Base-by-base conservation (phyloP, 1,140 invertebrate species). In the Chionoecetes opilio region DNA sequence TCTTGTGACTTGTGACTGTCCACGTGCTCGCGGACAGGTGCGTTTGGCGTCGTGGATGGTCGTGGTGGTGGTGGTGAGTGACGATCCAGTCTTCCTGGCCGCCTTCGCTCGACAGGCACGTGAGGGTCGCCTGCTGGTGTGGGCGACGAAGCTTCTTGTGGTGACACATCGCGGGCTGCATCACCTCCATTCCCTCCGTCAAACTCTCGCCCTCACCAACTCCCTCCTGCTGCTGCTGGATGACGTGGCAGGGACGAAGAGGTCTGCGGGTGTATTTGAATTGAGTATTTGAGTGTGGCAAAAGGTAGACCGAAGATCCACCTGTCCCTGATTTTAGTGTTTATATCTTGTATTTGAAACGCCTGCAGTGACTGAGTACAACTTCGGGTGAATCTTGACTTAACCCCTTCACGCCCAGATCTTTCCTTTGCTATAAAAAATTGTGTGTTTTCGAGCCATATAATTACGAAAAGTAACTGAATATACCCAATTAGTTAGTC, bases 61-160 rank as follows among this genome's bases (percentile, higher is more conserved):
- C 75, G 85, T 82, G 82, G 91, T 93, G 35, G 37, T 93, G 91
- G 91, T 93, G 82, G 37, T 93, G 82, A 93, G 75, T 31, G 91
- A 93, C 91, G 91, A 93, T 82, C 82, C 82, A 31, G 91, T 31
- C 75, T 93, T 93, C 37, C 91, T 93, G 75, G 91, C 91, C 14
- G 91, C 11, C 35, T 53, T 93, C 91, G 82, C 82, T 21, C 21
- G 41, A n/a, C 85, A 82, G 91, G 35, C 91, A 75, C 37, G 37
- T 6, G 32, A 93, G 82, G 82, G 46, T 3, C 82, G 53, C 31
- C 35, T 93, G 21, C 37, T 93, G 34, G 82, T 85, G 91, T 93
- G 91, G 91, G 82, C 91, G 14, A 93, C 91, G 5, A 93, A 29
- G 37, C 91, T 93, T 2, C 63, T 93, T n/a, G 82, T 41, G 75